phyloP scores from a whole-genome alignment of 2,888 invertebrate genomes.

The Oscheius sp. region DNA sequence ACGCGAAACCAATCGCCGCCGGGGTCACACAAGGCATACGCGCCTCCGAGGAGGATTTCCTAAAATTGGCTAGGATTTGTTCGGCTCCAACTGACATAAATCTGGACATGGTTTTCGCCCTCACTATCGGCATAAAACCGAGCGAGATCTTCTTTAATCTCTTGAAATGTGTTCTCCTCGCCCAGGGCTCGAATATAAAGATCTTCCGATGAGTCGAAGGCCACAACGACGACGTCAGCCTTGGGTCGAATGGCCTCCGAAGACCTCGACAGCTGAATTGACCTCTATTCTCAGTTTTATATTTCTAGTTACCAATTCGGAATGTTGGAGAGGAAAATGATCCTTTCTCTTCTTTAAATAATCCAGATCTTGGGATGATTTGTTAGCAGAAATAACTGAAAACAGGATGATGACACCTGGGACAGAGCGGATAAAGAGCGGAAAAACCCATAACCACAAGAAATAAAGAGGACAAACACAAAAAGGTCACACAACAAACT shows the following conservation, averaged over 20 bases:
- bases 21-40: slow-evolving; percentile 57
- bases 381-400: slow-evolving; percentile 39
- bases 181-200: slow-evolving; percentile 32
- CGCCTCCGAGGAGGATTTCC: slow-evolving; percentile 57
- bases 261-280: slow-evolving; percentile 26
- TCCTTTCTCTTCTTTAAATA: slow-evolving; percentile 50
- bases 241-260: slow-evolving; percentile 6
- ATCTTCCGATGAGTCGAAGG: slow-evolving; percentile 39
- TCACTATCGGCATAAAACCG: slow-evolving; percentile 34
- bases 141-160: slow-evolving; percentile 36
- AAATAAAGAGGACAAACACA: slow-evolving; percentile 27
- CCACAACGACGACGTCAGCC: slow-evolving; percentile 34
- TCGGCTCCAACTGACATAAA: slow-evolving; percentile 44
- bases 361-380: slow-evolving; percentile 46
- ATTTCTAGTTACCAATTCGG: slow-evolving; percentile 37
- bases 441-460: slow-evolving; percentile 1
- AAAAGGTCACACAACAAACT: slow-evolving; percentile 5
- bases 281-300: neutral
- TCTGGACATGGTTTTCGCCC: slow-evolving; percentile 47
- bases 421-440: neutral
- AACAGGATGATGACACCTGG: neutral
- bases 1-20: slow-evolving; percentile 59
- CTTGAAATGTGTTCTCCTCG: slow-evolving; percentile 36
- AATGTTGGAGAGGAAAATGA: slow-evolving; percentile 50
- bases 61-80: slow-evolving; percentile 23